A percentile compares a stretch with the other conserved stretches of the same genome.
phyloP scores from a whole-genome alignment of 1,140 invertebrate genomes.

The Drosophila carrolli region DNA sequence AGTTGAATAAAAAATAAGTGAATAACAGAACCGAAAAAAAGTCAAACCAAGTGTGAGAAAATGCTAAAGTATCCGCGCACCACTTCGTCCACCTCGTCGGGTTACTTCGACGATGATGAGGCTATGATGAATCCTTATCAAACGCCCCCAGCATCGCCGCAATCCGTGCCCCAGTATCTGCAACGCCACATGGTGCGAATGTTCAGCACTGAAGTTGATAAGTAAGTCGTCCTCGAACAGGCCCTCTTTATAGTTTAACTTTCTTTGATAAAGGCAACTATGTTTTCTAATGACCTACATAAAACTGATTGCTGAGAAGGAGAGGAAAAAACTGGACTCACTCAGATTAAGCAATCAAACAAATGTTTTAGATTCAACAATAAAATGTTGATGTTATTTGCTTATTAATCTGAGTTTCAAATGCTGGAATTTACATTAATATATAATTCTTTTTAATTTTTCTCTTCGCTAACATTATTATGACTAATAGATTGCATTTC shows the following conservation, averaged over 20 bases:
- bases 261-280: constrained; percentile 1
- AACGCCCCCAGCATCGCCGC: constrained; percentile 72
- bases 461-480: no score
- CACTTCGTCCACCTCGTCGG: constrained; percentile 74
- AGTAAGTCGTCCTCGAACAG: constrained; percentile 61
- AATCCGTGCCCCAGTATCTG: constrained; percentile 71
- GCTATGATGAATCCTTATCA: constrained; percentile 76
- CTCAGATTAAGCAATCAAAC: background rate
- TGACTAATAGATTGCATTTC: no score
- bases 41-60: constrained; percentile 12
- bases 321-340: background rate
- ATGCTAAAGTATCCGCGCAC: constrained; percentile 83
- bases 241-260: background rate
- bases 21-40: constrained; percentile 6
- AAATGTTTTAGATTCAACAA: no score
- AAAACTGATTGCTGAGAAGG: background rate
- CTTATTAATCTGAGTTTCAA: no score
- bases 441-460: no score
- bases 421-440: no score
- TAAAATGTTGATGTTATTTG: no score
- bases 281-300: background rate
- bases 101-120: constrained; percentile 79
- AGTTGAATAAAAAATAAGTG: constrained; percentile 15
- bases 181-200: constrained; percentile 82
- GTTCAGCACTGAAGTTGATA: constrained; percentile 80